Evolutionary conservation across 2,113 vertebrate genomes (phyloP).

Genomic region (Daubentonia madagascariensis): DNA sequence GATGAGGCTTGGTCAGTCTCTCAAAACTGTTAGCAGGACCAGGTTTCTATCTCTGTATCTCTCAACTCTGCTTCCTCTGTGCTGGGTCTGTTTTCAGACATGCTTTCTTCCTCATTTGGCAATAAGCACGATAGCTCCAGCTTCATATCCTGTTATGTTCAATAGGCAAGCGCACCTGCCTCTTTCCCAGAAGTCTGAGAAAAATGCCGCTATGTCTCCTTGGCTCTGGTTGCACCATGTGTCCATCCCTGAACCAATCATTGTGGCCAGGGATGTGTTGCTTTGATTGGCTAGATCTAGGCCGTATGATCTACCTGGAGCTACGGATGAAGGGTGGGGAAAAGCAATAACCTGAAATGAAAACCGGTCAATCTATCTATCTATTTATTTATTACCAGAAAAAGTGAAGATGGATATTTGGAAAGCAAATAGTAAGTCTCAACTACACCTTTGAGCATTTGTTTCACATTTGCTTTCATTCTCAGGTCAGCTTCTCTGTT

Average conservation of each 20-base stretch:
- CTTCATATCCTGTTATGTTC: neutral
- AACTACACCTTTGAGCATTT: neutral
- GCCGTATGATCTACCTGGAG: neutral
- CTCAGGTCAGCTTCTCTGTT: neutral
- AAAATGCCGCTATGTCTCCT: neutral
- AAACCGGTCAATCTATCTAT: neutral
- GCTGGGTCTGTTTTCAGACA: neutral
- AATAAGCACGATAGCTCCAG: neutral
- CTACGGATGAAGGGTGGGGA: neutral
- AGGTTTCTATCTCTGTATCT: neutral
- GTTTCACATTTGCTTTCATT: neutral
- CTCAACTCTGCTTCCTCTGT: neutral
- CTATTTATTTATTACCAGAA: neutral
- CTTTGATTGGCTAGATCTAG: neutral
- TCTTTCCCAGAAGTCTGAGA: neutral
- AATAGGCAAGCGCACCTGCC: neutral
- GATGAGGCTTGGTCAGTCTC: neutral
- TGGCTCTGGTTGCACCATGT: neutral
- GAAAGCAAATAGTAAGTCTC: neutral
- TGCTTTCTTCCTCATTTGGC: neutral
- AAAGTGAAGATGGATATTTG: neutral
- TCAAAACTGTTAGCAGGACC: neutral
- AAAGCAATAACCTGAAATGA: neutral
- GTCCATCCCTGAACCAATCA: neutral
- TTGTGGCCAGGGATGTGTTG: neutral